A percentile compares a stretch with the other conserved stretches of the same genome.
Conservation (phyloP, 1,140 invertebrate genomes). For the Diachasmimorpha longicaudata region DNA sequence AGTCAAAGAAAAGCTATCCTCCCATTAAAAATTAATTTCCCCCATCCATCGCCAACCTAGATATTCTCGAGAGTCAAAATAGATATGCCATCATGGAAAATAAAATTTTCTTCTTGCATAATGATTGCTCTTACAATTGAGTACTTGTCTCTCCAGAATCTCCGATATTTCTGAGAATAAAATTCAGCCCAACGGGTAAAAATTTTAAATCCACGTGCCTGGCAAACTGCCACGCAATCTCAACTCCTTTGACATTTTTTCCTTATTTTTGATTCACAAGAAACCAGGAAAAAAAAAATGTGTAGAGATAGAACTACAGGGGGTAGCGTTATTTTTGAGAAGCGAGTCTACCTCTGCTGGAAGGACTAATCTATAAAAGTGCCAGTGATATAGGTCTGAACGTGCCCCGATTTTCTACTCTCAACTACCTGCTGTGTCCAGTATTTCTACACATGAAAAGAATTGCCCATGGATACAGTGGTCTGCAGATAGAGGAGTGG, state of each 20-base stretch:
- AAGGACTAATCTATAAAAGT: constrained; percentile 35
- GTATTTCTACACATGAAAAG: background rate
- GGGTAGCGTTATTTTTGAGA: constrained; percentile 14
- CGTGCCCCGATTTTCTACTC: constrained; percentile 25
- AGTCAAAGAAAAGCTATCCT: too few species aligned
- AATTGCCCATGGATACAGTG: background rate
- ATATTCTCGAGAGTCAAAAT: too few species aligned
- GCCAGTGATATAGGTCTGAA: constrained; percentile 30
- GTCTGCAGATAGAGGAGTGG: background rate
- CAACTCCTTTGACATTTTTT: constrained; percentile 24
- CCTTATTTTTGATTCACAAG: background rate
- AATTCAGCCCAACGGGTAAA: constrained; percentile 6
- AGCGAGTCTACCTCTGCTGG: constrained; percentile 8
- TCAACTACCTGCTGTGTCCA: constrained; percentile 1
- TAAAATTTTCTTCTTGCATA: background rate
- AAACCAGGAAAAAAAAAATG: constrained; percentile 18
- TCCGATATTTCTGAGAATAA: constrained; percentile 23
- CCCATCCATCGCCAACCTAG: too few species aligned
- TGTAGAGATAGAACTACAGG: background rate
- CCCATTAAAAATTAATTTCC: too few species aligned
- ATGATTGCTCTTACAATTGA: background rate
- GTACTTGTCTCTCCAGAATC: background rate
- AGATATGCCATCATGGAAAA: too few species aligned
- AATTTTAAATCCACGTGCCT: constrained; percentile 16
- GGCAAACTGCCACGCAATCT: constrained; percentile 28